These are phyloP conservation scores for Synchiropus splendidus DNA, from an alignment of 2,113 vertebrate genomes.

Conservation along the genomic window DNA sequence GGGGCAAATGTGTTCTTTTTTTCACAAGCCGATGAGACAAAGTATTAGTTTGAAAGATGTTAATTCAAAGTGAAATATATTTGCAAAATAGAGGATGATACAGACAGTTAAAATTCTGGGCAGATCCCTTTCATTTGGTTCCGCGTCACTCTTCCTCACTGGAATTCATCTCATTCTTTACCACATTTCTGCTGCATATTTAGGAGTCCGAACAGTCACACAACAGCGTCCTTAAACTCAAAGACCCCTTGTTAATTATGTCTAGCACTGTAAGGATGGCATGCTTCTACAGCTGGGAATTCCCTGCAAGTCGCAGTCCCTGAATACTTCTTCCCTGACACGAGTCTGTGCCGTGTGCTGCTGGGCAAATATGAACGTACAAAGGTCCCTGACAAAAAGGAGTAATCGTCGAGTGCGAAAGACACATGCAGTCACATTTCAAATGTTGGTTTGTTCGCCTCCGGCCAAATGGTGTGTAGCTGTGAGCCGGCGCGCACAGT, in stretches of 20 bases:
- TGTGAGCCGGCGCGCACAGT: conserved; percentile 5
- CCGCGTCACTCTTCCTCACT: too few species aligned
- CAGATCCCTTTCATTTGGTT: too few species aligned
- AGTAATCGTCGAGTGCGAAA: not conserved
- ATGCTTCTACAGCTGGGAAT: conserved; percentile 8
- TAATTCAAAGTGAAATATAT: too few species aligned
- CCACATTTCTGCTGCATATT: conserved; percentile 13
- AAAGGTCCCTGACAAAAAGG: conserved; percentile 2
- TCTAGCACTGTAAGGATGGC: conserved; percentile 4
- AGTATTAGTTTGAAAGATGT: too few species aligned
- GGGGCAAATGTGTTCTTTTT: too few species aligned
- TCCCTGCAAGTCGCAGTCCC: conserved; percentile 15
- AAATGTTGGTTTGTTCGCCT: conserved; percentile 12
- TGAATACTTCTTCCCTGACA: conserved; percentile 2
- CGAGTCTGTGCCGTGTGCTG: conserved; percentile 1
- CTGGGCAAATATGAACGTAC: conserved; percentile 7
- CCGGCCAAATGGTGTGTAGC: conserved; percentile 14
- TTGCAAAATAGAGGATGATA: too few species aligned
- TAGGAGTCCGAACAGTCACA: conserved; percentile 10
- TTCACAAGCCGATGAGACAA: too few species aligned
- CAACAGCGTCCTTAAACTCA: conserved; percentile 1
- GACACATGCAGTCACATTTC: conserved; percentile 11
- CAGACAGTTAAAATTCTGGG: too few species aligned
- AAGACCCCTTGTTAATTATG: conserved; percentile 17
- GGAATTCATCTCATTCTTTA: too few species aligned